A percentile compares a stretch with the other conserved stretches of the same genome.
phyloP scores from a whole-genome alignment of 2,113 vertebrate genomes.

The Amazona vittata region DNA sequence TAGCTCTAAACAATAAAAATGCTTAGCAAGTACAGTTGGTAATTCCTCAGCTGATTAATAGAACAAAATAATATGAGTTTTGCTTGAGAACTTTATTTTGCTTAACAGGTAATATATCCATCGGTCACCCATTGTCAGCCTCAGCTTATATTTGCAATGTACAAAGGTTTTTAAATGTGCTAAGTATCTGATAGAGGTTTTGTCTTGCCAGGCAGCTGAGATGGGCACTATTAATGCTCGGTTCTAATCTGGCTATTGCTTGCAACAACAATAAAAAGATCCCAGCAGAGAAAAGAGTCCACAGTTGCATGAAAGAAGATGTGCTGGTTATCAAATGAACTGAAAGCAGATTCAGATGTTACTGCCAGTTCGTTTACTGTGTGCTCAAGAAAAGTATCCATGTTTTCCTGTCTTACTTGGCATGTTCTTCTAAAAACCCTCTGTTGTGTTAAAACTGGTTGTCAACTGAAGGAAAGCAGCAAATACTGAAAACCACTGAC shows the following conservation, averaged over 20 bases:
- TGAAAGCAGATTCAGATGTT: not conserved
- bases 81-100: not conserved
- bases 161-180: not conserved
- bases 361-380: not conserved
- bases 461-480: not conserved
- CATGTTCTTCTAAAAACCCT: not conserved
- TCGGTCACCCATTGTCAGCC: not conserved
- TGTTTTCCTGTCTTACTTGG: not conserved
- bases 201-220: not conserved
- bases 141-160: not conserved
- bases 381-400: accelerated
- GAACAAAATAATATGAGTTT: not conserved
- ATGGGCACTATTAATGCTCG: not conserved
- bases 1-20: not conserved
- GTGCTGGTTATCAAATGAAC: accelerated
- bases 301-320: not conserved
- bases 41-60: not conserved
- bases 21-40: not conserved
- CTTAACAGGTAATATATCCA: not conserved
- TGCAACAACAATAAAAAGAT: not conserved
- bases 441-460: not conserved
- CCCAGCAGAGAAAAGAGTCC: not conserved
- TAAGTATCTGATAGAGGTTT: not conserved
- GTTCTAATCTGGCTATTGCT: not conserved
- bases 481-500: constrained; percentile 16